phyloP scores from a whole-genome alignment of 2,113 vertebrate species.

The Lepus timidus region DNA sequence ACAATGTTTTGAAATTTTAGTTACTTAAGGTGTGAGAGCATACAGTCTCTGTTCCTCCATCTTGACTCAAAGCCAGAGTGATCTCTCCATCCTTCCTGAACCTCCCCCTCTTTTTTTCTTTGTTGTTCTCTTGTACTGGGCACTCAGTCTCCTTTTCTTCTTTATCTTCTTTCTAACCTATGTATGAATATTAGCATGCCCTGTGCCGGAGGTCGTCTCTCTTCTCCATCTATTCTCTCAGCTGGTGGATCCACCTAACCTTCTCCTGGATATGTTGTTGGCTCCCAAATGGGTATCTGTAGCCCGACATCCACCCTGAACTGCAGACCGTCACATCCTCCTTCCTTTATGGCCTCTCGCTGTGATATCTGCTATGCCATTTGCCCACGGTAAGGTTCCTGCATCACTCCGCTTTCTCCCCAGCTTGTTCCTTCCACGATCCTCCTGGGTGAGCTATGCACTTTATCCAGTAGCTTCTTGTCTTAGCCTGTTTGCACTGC shows the following conservation, averaged over 20 bases:
- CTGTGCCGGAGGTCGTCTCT: not conserved
- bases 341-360: not conserved
- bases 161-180: not conserved
- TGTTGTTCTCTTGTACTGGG: not conserved
- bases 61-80: not conserved
- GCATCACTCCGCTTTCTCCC: not conserved
- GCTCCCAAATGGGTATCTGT: not conserved
- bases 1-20: not conserved
- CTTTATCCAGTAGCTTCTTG: not conserved
- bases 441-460: not conserved
- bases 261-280: not conserved
- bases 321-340: not conserved
- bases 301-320: not conserved
- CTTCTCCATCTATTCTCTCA: not conserved
- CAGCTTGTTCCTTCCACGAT: not conserved
- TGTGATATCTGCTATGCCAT: not conserved
- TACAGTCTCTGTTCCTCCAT: not conserved
- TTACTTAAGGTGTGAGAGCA: not conserved
- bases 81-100: not conserved
- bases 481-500: not conserved
- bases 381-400: not conserved
- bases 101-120: not conserved
- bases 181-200: not conserved
- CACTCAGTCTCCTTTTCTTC: not conserved
- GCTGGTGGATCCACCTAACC: not conserved